Conservation (phyloP, 2,113 vertebrate species). For the Sinosuthora webbiana region DNA sequence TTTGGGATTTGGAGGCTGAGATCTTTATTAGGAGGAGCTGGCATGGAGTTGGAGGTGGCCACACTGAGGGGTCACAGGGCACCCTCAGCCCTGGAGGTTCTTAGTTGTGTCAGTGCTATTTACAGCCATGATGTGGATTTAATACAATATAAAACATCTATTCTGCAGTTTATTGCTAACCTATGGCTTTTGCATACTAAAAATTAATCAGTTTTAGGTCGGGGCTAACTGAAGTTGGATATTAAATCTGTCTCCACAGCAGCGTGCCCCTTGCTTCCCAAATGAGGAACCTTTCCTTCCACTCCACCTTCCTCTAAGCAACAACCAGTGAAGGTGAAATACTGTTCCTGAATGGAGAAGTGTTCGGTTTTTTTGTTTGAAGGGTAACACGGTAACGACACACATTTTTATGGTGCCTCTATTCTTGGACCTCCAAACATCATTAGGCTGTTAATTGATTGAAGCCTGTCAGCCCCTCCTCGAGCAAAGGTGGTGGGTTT, state of each 20-base stretch:
- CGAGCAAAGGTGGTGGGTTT: background rate
- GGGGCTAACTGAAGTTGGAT: background rate
- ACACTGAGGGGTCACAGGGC: background rate
- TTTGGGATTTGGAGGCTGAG: background rate
- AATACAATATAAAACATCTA: accelerated
- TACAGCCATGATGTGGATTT: background rate
- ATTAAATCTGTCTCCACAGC: background rate
- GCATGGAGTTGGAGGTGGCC: background rate
- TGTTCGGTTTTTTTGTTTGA: background rate
- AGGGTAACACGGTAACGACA: background rate
- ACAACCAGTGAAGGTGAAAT: background rate
- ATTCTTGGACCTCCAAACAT: background rate
- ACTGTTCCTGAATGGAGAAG: background rate
- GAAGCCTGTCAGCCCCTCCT: background rate
- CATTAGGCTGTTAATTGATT: background rate
- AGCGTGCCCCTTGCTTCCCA: background rate
- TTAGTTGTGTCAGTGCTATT: background rate
- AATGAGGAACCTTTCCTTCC: background rate
- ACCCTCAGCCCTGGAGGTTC: background rate
- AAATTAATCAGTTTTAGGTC: background rate
- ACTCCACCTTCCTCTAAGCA: background rate
- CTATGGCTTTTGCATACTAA: background rate
- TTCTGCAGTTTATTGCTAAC: background rate
- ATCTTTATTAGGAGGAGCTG: background rate
- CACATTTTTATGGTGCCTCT: background rate